Percentiles rank a stretch among this genome's conserved stretches.
Conservation (phyloP, 2,888 invertebrate species). For the Muschampia plurimacula region DNA sequence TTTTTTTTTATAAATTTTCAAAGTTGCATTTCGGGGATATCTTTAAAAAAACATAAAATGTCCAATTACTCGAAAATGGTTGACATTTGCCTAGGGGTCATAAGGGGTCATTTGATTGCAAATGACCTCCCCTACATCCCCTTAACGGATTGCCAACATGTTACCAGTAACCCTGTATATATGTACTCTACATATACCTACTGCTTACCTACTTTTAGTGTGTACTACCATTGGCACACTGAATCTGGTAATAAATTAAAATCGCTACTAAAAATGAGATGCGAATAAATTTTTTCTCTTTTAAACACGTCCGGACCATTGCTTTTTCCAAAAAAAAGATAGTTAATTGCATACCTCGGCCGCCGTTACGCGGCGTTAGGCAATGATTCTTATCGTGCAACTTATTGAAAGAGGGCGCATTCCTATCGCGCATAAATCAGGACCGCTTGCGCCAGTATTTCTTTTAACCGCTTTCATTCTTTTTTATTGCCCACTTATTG, state of each 20-base stretch:
- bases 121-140: too few species aligned
- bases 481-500: slow-evolving; percentile 80
- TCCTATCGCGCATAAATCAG: slow-evolving; percentile 81
- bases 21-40: too few species aligned
- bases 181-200: too few species aligned
- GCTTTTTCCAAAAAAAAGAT: slow-evolving; percentile 48
- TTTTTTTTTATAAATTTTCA: too few species aligned
- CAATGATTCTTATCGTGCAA: slow-evolving; percentile 79
- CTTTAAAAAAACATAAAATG: too few species aligned
- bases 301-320: slow-evolving; percentile 2
- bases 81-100: too few species aligned
- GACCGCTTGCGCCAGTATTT: slow-evolving; percentile 58
- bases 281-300: neutral
- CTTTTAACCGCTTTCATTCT: slow-evolving; percentile 63
- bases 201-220: too few species aligned
- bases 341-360: slow-evolving; percentile 73
- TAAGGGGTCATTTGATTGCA: too few species aligned
- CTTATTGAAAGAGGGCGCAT: slow-evolving; percentile 81
- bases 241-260: neutral
- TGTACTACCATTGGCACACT: neutral
- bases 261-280: neutral
- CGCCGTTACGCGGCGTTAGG: slow-evolving; percentile 62
- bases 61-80: too few species aligned
- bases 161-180: too few species aligned
- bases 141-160: too few species aligned